These are phyloP conservation scores for Numida meleagris DNA, from an alignment of 2,113 vertebrate species.

Conservation along the genomic window DNA sequence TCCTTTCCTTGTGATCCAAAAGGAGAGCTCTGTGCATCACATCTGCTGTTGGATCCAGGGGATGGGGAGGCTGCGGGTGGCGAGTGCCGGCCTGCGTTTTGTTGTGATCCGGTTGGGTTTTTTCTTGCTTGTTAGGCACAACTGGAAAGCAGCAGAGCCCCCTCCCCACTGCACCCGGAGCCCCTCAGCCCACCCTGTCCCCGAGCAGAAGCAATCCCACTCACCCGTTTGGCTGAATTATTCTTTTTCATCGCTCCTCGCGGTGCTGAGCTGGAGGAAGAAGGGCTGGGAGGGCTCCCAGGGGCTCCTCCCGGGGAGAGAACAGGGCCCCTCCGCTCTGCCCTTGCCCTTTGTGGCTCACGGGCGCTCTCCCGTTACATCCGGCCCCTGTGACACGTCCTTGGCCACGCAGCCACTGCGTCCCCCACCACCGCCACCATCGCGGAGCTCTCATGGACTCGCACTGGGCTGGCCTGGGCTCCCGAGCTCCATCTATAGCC, in stretches of 20 bases:
- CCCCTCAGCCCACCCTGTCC: not conserved
- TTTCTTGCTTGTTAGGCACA: not conserved
- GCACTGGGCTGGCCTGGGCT: constrained; percentile 45
- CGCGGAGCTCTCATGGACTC: constrained; percentile 56
- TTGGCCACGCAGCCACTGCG: not conserved
- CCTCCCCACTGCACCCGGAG: not conserved
- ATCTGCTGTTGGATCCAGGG: not conserved
- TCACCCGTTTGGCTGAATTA: constrained; percentile 85
- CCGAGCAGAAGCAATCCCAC: not conserved
- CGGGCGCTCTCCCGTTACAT: constrained; percentile 40
- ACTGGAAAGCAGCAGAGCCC: not conserved
- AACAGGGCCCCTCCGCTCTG: not conserved
- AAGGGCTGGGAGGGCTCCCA: not conserved
- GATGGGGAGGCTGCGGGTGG: not conserved
- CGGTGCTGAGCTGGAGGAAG: not conserved
- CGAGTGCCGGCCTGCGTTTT: not conserved
- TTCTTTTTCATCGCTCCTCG: constrained; percentile 87
- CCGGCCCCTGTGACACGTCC: constrained; percentile 39
- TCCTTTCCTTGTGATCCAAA: constrained; percentile 11
- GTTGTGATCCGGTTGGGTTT: not conserved
- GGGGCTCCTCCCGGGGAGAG: not conserved
- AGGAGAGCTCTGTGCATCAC: not conserved
- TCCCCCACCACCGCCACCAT: constrained; percentile 47
- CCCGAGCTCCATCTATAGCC: constrained; percentile 79
- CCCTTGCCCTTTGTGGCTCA: constrained; percentile 25